phyloP scores from a whole-genome alignment of 2,113 vertebrate genomes.

The Capra hircus region DNA sequence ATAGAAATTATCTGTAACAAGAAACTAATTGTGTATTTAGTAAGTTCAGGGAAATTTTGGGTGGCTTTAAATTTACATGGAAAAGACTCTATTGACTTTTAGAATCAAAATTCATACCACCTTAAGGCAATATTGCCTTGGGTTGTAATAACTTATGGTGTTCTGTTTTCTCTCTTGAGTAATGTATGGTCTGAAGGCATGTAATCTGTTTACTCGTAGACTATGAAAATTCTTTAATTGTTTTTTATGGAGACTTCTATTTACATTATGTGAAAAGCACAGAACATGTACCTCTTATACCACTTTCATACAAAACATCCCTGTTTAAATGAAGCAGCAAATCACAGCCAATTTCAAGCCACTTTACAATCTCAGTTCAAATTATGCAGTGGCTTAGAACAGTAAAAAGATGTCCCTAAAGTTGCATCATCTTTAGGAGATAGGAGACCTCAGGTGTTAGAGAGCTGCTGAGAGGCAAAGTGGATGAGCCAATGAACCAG shows the following conservation, averaged over 20 bases:
- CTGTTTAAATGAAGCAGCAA: conserved; percentile 71
- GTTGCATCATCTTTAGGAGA: conserved; percentile 55
- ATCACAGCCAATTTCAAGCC: conserved; percentile 67
- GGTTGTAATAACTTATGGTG: conserved; percentile 36
- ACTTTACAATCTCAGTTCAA: conserved; percentile 56
- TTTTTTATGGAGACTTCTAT: conserved; percentile 43
- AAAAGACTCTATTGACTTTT: conserved; percentile 57
- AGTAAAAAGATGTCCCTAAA: conserved; percentile 59
- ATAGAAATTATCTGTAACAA: conserved; percentile 82
- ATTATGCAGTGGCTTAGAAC: conserved; percentile 50
- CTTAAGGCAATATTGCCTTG: conserved; percentile 36
- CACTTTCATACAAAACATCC: conserved; percentile 53
- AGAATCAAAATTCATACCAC: conserved; percentile 48
- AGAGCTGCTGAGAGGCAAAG: conserved; percentile 68
- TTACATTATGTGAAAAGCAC: conserved; percentile 51
- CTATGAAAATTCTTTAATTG: conserved; percentile 29
- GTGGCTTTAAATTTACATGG: conserved; percentile 51
- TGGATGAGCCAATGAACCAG: conserved; percentile 73
- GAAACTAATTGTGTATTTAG: conserved; percentile 83
- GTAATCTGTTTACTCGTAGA: conserved; percentile 47
- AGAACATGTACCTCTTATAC: conserved; percentile 17
- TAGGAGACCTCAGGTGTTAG: conserved; percentile 50
- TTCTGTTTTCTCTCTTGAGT: conserved; percentile 11
- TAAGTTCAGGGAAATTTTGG: conserved; percentile 67
- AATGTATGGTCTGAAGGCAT: conserved; percentile 1